Base-by-base conservation (phyloP, 2,888 invertebrate species). In the Hedychridium roseum region DNA sequence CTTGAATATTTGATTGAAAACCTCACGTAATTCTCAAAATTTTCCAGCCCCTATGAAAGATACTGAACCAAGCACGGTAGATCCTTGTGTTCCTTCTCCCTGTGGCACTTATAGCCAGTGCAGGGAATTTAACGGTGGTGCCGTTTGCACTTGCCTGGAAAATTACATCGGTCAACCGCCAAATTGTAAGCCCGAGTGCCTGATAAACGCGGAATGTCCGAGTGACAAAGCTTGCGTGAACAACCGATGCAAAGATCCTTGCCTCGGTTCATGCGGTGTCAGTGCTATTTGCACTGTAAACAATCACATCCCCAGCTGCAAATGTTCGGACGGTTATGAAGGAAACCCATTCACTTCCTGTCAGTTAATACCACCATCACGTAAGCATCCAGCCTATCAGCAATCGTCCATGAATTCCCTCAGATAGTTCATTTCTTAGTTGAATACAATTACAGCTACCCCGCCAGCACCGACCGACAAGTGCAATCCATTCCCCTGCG, bases 31-130 rank as follows among this genome's bases (percentile, higher is more conserved):
- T 11, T 11, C 30, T 30, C 11, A 30, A 9, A n/a, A 11, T 11
- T 11, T 43, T 43, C 1, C 18, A 35, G 43, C 43, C n/a, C n/a
- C n/a, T n/a, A 3, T 30, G n/a, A 30, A 12, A 14, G 12, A 21
- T 9, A 21, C 34, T 17, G 14, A 7, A 6, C 14, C 18, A 32
- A n/a, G 5, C 15, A 26, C 69, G 32, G 42, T 40, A 59, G 86
- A 89, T 72, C 90, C 90, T 2, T 92, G 91, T 70, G 79, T 82
- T 54, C 90, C 90, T 38, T 87, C 88, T 7, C 90, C 91, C 1
- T 93, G 92, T 73, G 92, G 92, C 27, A 87, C 89, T 9, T 90
- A 91, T 70, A 90, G 91, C 56, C 83, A 87, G 64, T 92, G 92
- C 69, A 85, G 86, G 64, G 87, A 86, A 74, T 74, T 85, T 18